Base-by-base conservation (phyloP, 1,140 invertebrate genomes). In the Panagrolaimus sp. region DNA sequence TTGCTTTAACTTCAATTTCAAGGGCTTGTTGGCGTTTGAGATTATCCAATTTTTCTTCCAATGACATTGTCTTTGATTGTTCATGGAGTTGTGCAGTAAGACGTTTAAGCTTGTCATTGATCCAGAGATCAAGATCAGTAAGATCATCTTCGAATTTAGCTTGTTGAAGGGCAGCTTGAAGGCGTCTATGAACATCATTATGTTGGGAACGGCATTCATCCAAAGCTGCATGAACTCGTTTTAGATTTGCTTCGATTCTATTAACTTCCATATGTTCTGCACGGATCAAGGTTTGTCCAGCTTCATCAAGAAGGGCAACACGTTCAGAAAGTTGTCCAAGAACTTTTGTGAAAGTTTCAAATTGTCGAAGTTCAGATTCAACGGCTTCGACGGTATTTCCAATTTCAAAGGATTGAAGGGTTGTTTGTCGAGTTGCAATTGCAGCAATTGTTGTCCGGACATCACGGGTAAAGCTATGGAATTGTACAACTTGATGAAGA, bases 21-120 rank as follows among this genome's bases (percentile, higher is more conserved):
- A 98, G 96, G 0, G 94, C 93, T 85, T 97, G 94, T 84, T 97
- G 93, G 83, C 96, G 96, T 84, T 97, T 92, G n/a, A 96, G 85
- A 80, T 93, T 92, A 85, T 94, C 94, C 77, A 96, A 85, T 78
- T 88, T 88, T 58, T 86, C 86, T 69, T 86, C 83, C 24, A 88
- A 73, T 70, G 72, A 77, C 65, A 70, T 32, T 0, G 44, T 48
- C 28, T 64, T 64, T 6, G 28, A 32, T 17, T 64, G 63, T 43
- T 84, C 83, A 67, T 77, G 17, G 12, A 43, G 8, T 14, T 68
- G 47, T 55, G 24, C 48, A 21, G 24, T n/a, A 12, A 79, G 85
- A 81, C 93, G 92, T 85, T 94, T 95, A 79, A 97, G 86, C 83
- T 95, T 96, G 81, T 96, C 94, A 52, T 89, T 90, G 70, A 98